phyloP scores from a whole-genome alignment of 2,888 invertebrate species.

The Tromatobia lineatoria region DNA sequence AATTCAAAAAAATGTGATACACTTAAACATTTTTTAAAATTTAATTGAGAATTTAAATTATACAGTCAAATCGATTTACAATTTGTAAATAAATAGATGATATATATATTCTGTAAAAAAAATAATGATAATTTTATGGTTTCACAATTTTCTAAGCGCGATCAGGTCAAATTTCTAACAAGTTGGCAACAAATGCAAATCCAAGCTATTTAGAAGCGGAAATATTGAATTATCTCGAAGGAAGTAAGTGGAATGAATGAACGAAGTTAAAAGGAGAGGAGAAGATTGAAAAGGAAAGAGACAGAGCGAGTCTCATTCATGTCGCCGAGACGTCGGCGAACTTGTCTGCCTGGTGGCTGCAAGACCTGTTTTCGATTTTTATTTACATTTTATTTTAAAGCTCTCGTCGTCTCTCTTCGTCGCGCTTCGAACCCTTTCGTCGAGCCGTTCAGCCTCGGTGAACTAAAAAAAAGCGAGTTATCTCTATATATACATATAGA shows the following conservation, averaged over 20 bases:
- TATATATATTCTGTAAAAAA: neutral
- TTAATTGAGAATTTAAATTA: too few species aligned
- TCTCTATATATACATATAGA: conserved; percentile 15
- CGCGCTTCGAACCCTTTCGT: conserved; percentile 40
- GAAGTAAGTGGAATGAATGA: conserved; percentile 47
- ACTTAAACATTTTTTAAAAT: too few species aligned
- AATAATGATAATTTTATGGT: neutral
- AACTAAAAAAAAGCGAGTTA: conserved; percentile 4
- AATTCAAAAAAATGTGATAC: too few species aligned
- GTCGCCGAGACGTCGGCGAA: conserved; percentile 62
- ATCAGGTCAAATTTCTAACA: neutral
- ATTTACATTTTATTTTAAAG: conserved; percentile 62
- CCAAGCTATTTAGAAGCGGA: neutral
- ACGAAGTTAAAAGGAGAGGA: conserved; percentile 40
- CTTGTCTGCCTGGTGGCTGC: conserved; percentile 67
- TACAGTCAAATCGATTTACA: too few species aligned
- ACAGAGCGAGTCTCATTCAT: conserved; percentile 60
- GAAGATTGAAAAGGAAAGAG: conserved; percentile 41
- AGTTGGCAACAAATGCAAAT: conserved; percentile 12
- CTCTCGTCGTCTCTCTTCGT: conserved; percentile 44
- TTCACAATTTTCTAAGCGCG: neutral
- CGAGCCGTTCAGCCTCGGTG: conserved; percentile 34
- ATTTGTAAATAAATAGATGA: too few species aligned
- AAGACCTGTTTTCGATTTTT: conserved; percentile 65
- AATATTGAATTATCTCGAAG: conserved; percentile 16